Conservation (phyloP, 2,113 vertebrate species). For the Trichomycterus rosablanca region DNA sequence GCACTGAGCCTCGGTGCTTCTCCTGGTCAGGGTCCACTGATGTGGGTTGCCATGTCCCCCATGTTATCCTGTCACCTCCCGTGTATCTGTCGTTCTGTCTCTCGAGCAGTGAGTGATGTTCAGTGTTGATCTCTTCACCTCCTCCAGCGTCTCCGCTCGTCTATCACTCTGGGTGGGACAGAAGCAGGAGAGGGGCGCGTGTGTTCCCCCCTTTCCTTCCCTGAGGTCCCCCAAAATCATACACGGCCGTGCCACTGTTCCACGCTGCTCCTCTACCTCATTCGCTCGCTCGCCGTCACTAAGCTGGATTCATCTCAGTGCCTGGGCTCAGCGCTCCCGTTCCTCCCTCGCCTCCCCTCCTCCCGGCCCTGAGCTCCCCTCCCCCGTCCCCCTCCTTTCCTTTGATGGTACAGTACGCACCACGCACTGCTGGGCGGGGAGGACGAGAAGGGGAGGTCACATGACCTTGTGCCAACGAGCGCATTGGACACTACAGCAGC, state of each 20-base stretch:
- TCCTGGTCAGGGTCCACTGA: conserved; percentile 12
- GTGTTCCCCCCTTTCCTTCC: conserved; percentile 19
- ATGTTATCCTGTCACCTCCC: conserved; percentile 1
- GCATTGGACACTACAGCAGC: conserved; percentile 61
- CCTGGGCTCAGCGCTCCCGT: conserved; percentile 43
- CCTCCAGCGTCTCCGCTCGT: neutral
- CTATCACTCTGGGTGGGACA: conserved; percentile 13
- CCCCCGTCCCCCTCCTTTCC: conserved; percentile 41
- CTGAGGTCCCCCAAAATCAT: neutral
- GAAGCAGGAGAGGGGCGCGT: neutral
- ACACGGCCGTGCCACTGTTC: conserved; percentile 12
- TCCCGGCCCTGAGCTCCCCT: conserved; percentile 28
- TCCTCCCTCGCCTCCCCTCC: conserved; percentile 42
- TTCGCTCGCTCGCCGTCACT: conserved; percentile 37
- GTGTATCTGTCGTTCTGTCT: conserved; percentile 12
- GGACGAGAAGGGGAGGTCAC: conserved; percentile 40
- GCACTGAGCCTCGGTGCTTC: conserved; percentile 17
- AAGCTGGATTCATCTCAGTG: conserved; percentile 54
- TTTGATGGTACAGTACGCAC: conserved; percentile 48
- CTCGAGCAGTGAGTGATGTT: neutral
- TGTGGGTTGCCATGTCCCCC: conserved; percentile 12
- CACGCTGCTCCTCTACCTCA: conserved; percentile 21
- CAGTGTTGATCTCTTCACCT: conserved; percentile 1
- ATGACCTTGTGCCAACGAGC: conserved; percentile 49
- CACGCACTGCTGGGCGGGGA: conserved; percentile 51